Percentiles rank a stretch among this genome's conserved stretches.
Evolutionary conservation across 2,888 invertebrate species (phyloP).

Genomic region (Portevinia maculata): DNA sequence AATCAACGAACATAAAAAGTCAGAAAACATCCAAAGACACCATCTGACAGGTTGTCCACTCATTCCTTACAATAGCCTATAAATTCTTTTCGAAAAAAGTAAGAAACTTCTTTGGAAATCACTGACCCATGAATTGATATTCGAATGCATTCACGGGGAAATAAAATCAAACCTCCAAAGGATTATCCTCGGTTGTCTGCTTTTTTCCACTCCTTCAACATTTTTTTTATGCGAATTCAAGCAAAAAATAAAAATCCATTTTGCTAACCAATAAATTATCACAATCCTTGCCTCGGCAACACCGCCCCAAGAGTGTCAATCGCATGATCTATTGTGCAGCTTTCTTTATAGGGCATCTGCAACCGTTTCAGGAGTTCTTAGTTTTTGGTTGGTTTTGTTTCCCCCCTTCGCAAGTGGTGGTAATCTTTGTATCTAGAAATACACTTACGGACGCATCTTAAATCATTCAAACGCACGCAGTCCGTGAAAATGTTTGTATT

Average conservation of each 20-base stretch:
- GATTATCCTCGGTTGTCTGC: conserved; percentile 41
- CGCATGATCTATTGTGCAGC: conserved; percentile 66
- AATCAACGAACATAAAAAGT: neutral
- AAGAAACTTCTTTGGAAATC: conserved; percentile 29
- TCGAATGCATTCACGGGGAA: conserved; percentile 31
- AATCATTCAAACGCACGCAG: conserved; percentile 48
- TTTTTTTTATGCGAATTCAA: conserved; percentile 52
- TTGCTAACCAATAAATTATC: conserved; percentile 59
- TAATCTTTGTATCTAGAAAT: conserved; percentile 29
- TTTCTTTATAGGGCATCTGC: conserved; percentile 12
- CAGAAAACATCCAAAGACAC: conserved; percentile 6
- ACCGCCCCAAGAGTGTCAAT: conserved; percentile 54
- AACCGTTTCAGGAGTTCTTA: conserved; percentile 20
- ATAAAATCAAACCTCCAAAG: conserved; percentile 36
- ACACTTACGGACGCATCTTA: conserved; percentile 50
- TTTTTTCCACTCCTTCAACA: conserved; percentile 24
- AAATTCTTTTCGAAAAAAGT: conserved; percentile 39
- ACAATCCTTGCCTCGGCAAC: neutral
- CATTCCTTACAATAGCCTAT: conserved; percentile 65
- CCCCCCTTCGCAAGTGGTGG: neutral
- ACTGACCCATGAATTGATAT: conserved; percentile 58
- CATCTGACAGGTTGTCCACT: conserved; percentile 49
- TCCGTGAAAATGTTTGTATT: conserved; percentile 32
- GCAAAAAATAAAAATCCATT: conserved; percentile 56
- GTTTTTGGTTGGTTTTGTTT: neutral